A percentile compares a stretch with the other conserved stretches of the same genome.
Conservation (phyloP, 2,888 invertebrate genomes). For the Azorinus chamasolen region DNA sequence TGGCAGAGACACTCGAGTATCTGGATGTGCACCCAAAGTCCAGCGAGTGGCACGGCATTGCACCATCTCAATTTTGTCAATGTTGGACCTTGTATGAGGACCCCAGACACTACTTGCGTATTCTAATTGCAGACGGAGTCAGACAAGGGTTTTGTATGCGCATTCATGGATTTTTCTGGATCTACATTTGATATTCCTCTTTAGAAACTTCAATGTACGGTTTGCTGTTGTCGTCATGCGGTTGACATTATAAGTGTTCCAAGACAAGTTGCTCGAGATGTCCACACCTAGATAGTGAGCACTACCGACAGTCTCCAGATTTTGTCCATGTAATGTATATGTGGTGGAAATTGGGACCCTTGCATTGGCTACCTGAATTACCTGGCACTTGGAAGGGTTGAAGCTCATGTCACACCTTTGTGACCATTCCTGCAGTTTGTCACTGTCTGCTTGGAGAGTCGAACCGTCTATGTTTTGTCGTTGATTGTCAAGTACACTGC, state of each 20-base stretch:
- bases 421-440: slow-evolving; percentile 11
- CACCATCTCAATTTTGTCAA: slow-evolving; percentile 15
- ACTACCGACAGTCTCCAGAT: too few relatives aligned
- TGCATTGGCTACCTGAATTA: not conserved
- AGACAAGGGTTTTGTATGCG: slow-evolving; percentile 10
- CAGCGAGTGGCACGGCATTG: slow-evolving; percentile 18
- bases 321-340: too few relatives aligned
- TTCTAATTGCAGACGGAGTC: slow-evolving; percentile 18
- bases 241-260: slow-evolving; percentile 8
- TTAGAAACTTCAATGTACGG: slow-evolving; percentile 4
- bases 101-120: slow-evolving; percentile 12
- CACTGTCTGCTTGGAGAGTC: not conserved
- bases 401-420: too few relatives aligned
- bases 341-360: too few relatives aligned
- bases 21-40: not conserved
- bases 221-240: slow-evolving; percentile 1
- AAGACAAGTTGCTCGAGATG: slow-evolving; percentile 4
- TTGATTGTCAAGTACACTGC: slow-evolving; percentile 4
- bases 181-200: not conserved
- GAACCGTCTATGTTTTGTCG: slow-evolving; percentile 3
- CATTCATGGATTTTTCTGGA: not conserved
- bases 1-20: too few relatives aligned
- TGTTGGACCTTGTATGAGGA: slow-evolving; percentile 11
- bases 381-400: slow-evolving; percentile 1
- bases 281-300: slow-evolving; percentile 16